These are phyloP conservation scores for Diarsia dahlii DNA, from an alignment of 2,888 invertebrate species.

Conservation along the genomic window DNA sequence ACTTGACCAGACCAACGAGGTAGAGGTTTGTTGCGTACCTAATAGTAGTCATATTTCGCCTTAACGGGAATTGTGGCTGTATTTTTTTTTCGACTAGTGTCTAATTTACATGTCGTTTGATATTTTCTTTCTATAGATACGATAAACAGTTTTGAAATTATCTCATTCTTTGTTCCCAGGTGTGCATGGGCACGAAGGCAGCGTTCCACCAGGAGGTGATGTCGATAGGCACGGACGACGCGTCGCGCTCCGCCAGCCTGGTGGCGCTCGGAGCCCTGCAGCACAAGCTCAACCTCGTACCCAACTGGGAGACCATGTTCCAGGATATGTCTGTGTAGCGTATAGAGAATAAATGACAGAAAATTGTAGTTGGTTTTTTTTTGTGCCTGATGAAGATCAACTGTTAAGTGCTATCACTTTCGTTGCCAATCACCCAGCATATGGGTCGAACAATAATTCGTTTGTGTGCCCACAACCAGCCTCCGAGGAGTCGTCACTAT, in stretches of 20 bases:
- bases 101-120: background rate
- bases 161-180: conserved; percentile 69
- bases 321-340: conserved; percentile 74
- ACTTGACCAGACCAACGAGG: background rate
- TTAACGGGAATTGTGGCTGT: too few relatives aligned
- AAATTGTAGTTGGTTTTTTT: background rate
- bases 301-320: conserved; percentile 90
- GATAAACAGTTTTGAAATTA: background rate
- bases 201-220: conserved; percentile 91
- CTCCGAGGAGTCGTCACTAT: too few relatives aligned
- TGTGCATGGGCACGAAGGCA: conserved; percentile 90
- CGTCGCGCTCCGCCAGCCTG: conserved; percentile 90
- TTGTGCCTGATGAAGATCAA: background rate
- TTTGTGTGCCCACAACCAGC: too few relatives aligned
- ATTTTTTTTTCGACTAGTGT: background rate
- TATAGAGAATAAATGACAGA: conserved; percentile 2
- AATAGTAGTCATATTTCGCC: too few relatives aligned
- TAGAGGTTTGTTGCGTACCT: background rate
- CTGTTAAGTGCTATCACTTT: too few relatives aligned
- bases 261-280: conserved; percentile 90
- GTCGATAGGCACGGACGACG: conserved; percentile 88
- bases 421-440: too few relatives aligned
- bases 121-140: background rate
- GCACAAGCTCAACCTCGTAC: conserved; percentile 90
- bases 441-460: too few relatives aligned